Base-by-base conservation (phyloP, 2,797 vertebrate species). In the Tachyglossus aculeatus region DNA sequence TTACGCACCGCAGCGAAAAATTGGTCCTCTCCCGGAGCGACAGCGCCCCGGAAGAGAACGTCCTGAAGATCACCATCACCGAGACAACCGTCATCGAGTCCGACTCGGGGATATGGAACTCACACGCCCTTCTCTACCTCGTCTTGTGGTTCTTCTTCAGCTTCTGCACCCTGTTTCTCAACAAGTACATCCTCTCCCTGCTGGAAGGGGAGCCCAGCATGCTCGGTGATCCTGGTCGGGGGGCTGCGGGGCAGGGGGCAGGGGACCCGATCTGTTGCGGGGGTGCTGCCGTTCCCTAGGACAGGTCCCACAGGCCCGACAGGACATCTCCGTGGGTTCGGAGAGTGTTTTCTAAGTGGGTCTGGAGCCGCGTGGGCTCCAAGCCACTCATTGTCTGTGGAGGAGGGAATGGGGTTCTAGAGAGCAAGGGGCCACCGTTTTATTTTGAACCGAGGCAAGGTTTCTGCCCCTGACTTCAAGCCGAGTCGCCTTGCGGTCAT, bases 141-240 rank as follows among this genome's bases (percentile, higher is more conserved):
- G 82, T 83, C 1, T 77, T 98, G 22, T 99, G 98, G 98, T 99
- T 95, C 85, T 97, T 97, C 92, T 97, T 99, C 91, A 99, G 98
- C 91, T 99, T 99, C 90, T 98, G 96, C 91, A 99, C 97, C 0
- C 94, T 99, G 9, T 99, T 98, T 74, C 97, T 99, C 61, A 99
- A 99, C 91, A 99, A 99, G 85, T 97, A 99, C 74, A 98, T 99
- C 59, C 88, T 99, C 63, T 95, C 97, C 0, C 90, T 99, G 80
- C 90, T 99, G 82, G 95, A 98, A 74, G 97, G 96, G 52, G 97
- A 98, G 81, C 98, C 98, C 5, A 95, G 97, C 90, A 95, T 96
- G 95, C 87, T 99, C 55, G 97, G 98, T 98, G 94, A 85, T 2
- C n/a, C 3, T 16, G 3, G 5, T n/a, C 47, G 34, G 51, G 65